Percentiles rank a stretch among this genome's conserved stretches.
phyloP scores from a whole-genome alignment of 2,113 vertebrate genomes.

The Strix uralensis region DNA sequence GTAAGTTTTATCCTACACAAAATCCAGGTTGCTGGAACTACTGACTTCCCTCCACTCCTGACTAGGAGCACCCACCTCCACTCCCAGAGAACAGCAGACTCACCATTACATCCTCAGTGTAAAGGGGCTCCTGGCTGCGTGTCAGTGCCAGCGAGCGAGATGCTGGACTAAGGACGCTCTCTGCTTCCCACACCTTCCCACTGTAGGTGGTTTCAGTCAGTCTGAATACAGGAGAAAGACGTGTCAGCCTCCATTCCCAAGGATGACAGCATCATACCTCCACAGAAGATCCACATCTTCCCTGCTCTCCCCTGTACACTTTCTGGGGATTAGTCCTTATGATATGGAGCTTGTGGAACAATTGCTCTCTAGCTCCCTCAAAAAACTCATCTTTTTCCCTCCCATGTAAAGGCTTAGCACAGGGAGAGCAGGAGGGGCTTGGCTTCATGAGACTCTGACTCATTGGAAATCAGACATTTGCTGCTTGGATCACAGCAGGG shows the following conservation, averaged over 20 bases:
- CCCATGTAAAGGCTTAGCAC: neutral
- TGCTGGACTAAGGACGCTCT: slow-evolving; percentile 64
- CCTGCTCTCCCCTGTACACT: neutral
- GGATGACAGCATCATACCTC: neutral
- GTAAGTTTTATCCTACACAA: neutral
- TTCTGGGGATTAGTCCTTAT: neutral
- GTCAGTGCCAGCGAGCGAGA: slow-evolving; percentile 83
- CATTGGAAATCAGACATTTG: neutral
- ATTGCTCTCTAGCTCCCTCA: neutral
- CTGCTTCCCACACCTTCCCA: slow-evolving; percentile 83
- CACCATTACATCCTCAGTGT: slow-evolving; percentile 83
- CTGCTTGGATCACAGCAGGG: neutral
- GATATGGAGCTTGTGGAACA: neutral
- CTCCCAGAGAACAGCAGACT: neutral
- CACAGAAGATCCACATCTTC: neutral
- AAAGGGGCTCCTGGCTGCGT: slow-evolving; percentile 92
- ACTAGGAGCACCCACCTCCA: neutral
- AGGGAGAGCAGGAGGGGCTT: neutral
- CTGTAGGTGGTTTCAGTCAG: slow-evolving; percentile 89
- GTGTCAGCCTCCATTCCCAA: neutral
- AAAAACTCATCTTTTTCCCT: neutral
- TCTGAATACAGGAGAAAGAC: slow-evolving; percentile 63
- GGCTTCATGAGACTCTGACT: neutral
- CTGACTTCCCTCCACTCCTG: neutral
- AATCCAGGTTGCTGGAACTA: neutral